Base-by-base conservation (phyloP, 53 echinoderm and acorn worm genomes). In the Paelopatides confundens region DNA sequence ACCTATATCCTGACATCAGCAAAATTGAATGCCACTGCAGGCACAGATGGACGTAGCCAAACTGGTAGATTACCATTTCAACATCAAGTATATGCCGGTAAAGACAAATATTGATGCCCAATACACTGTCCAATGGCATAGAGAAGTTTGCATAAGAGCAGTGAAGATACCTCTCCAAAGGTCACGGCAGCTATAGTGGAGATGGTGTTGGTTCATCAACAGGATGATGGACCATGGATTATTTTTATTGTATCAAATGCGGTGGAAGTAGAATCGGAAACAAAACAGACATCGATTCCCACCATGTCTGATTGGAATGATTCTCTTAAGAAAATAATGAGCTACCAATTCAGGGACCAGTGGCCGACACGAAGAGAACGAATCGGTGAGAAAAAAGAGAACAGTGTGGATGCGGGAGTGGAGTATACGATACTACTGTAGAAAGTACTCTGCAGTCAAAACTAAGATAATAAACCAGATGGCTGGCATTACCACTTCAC, bases 41-140 rank as follows among this genome's bases (percentile, higher is more conserved):
- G 2, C 88, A 88, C 8, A 74, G 92, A 43, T 92, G 92, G 92
- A n/a, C n/a, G 88, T 92, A 3, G 85, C 83, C 0, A 88, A 92
- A 32, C 52, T 88, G 53, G 88, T 88, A 0, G 88, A 78, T n/a
- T 92, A 64, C 13, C 76, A 85, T 43, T 92, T 92, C 85, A 81
- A n/a, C 11, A 88, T 88, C 3, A 76, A 36, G n/a, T 88, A 88
- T 40, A 35, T 58, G 2, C 88, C 88, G 14, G 87, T 77, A 4
- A 35, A 15, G 17, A 70, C 5, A 4, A 86, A 86, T 30, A 26
- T n/a, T 26, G 86, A 31, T 62, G 87, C 87, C n/a, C 0, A 77
- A 87, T 35, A 74, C 77, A 10, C 62, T 77, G 14, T 77, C 87
- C 24, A 50, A 12, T 13, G 13, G 14, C 13, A 15, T 15, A 53